Base-by-base conservation (phyloP, 2,113 vertebrate species). In the Sphyrna mokarran region DNA sequence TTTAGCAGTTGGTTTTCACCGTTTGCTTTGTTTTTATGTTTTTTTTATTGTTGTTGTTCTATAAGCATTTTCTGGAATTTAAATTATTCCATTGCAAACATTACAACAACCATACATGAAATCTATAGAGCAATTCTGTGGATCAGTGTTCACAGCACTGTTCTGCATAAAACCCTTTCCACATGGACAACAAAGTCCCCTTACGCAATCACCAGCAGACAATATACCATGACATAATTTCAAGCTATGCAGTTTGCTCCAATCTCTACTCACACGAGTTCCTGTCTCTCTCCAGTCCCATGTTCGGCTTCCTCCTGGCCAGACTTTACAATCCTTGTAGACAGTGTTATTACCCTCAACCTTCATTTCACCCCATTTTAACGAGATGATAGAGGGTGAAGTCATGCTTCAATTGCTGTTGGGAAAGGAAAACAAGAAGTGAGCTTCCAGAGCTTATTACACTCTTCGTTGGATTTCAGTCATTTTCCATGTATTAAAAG, bases 241-340 rank as follows among this genome's bases (percentile, higher is more conserved):
- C 29, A 80, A 80, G 37, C 80, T 40, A 20, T 33, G 29, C 5
- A 90, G 13, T 33, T 58, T 90, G 58, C 63, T 61, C 14, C 63
- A n/a, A 63, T 91, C 58, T 91, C 58, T 61, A 63, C 87, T 91
- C 87, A 91, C 87, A 11, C 14, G 87, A 33, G 87, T 91, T 91
- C 87, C 87, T n/a, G 87, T 91, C 87, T 91, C 87, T 91, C 33
- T 29, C 87, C 87, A 91, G 87, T 91, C 58, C 87, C 87, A 91
- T 0, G 14, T 26, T 91, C 87, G 58, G 3, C 63, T 91, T 63
- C 87, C 87, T 63, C 87, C 87, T n/a, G 87, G 87, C 87, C 87
- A 91, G 29, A 91, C 87, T 63, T 91, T 91, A 63, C 87, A 91
- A 63, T 91, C 87, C 33, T 91, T 91, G 87, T 63, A 91, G 16